These are phyloP conservation scores for Actinia tenebrosa DNA, from an alignment of 64 coral and sea anemone genomes.

Conservation along the genomic window DNA sequence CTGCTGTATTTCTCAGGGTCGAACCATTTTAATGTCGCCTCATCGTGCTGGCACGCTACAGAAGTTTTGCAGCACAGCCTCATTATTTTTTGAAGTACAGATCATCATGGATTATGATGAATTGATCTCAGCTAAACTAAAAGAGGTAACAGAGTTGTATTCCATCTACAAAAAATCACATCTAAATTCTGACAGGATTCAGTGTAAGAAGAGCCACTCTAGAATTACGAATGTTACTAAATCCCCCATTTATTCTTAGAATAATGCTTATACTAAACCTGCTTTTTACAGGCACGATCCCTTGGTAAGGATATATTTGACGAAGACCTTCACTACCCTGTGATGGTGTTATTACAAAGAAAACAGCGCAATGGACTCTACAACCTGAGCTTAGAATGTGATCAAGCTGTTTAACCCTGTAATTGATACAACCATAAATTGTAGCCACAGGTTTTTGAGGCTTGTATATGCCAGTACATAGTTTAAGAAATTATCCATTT, in stretches of 20 bases:
- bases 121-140: conserved; percentile 15
- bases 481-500: too few relatives aligned
- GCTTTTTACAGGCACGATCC: not conserved
- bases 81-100: conserved; percentile 6
- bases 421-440: too few relatives aligned
- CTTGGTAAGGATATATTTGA: conserved; percentile 38
- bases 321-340: conserved; percentile 55
- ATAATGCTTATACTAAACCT: too few relatives aligned
- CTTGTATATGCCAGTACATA: too few relatives aligned
- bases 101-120: conserved; percentile 35
- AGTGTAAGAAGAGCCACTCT: too few relatives aligned
- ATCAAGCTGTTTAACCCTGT: too few relatives aligned
- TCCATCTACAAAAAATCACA: not conserved
- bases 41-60: conserved; percentile 35
- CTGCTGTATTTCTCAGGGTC: conserved; percentile 11
- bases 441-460: too few relatives aligned
- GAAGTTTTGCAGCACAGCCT: conserved; percentile 41
- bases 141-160: not conserved
- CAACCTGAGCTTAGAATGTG: not conserved
- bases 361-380: conserved; percentile 5
- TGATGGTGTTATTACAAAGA: conserved; percentile 28
- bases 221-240: too few relatives aligned
- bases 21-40: conserved; percentile 34
- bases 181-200: too few relatives aligned
- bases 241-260: too few relatives aligned